phyloP scores from a whole-genome alignment of 2,888 invertebrate genomes.

The Leptopilina drosophilae region DNA sequence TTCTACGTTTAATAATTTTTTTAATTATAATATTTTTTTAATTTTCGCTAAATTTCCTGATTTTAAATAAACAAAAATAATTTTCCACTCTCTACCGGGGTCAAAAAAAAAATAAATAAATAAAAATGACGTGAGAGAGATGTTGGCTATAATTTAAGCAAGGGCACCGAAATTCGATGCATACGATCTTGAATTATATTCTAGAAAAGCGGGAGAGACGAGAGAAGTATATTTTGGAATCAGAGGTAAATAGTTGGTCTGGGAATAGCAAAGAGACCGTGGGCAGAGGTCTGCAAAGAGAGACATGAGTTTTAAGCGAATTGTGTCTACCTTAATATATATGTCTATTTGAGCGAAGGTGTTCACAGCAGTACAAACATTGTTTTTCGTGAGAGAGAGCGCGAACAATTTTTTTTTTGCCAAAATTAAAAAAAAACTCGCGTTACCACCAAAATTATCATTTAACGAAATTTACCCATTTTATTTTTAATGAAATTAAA shows the following conservation, averaged over 20 bases:
- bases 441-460: too few species aligned
- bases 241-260: slow-evolving; percentile 35
- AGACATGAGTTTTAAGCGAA: slow-evolving; percentile 9
- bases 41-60: too few species aligned
- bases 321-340: not conserved
- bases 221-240: slow-evolving; percentile 35
- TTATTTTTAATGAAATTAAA: too few species aligned
- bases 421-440: too few species aligned
- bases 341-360: not conserved
- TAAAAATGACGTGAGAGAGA: not conserved
- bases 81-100: too few species aligned
- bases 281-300: slow-evolving; percentile 1
- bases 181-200: slow-evolving; percentile 23
- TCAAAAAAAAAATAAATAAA: not conserved
- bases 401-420: too few species aligned
- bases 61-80: too few species aligned
- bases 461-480: too few species aligned
- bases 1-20: too few species aligned
- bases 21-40: too few species aligned
- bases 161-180: not conserved
- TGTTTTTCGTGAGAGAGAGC: too few species aligned
- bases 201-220: slow-evolving; percentile 10
- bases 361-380: too few species aligned
- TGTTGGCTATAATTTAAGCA: not conserved
- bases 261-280: slow-evolving; percentile 31